These are phyloP conservation scores for Drosophila sucinea DNA, from an alignment of 1,140 invertebrate genomes.

Conservation along the genomic window DNA sequence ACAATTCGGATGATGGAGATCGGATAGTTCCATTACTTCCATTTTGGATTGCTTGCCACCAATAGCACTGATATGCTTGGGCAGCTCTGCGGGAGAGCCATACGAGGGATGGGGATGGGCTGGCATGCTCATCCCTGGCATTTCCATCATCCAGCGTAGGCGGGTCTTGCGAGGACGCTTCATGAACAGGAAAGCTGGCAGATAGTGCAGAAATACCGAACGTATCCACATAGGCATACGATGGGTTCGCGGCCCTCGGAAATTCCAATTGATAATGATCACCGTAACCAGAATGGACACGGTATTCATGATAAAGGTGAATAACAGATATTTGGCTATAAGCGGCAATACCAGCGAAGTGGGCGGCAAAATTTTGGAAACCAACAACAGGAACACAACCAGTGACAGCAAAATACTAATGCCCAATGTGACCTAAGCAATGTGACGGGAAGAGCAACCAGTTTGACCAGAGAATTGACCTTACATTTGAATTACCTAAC, in stretches of 20 bases:
- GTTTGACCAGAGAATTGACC: conserved; percentile 20
- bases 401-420: conserved; percentile 99
- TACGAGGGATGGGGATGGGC: conserved; percentile 89
- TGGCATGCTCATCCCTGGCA: conserved; percentile 92
- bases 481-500: not conserved
- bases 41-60: conserved; percentile 89
- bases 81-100: conserved; percentile 90
- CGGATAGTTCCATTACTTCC: conserved; percentile 96
- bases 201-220: conserved; percentile 95
- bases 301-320: conserved; percentile 99
- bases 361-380: conserved; percentile 99
- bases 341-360: conserved; percentile 97
- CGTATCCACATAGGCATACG: conserved; percentile 97
- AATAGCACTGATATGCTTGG: conserved; percentile 89
- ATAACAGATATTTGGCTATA: conserved; percentile 99
- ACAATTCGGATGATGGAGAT: conserved; percentile 97
- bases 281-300: conserved; percentile 99
- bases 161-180: conserved; percentile 95
- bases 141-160: conserved; percentile 98
- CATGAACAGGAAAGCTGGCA: conserved; percentile 94
- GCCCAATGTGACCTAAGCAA: conserved; percentile 92
- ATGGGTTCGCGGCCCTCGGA: conserved; percentile 95
- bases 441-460: conserved; percentile 12
- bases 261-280: conserved; percentile 99
- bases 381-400: conserved; percentile 99